These are phyloP conservation scores for Platichthys flesus DNA, from an alignment of 2,113 vertebrate genomes.

Conservation along the genomic window DNA sequence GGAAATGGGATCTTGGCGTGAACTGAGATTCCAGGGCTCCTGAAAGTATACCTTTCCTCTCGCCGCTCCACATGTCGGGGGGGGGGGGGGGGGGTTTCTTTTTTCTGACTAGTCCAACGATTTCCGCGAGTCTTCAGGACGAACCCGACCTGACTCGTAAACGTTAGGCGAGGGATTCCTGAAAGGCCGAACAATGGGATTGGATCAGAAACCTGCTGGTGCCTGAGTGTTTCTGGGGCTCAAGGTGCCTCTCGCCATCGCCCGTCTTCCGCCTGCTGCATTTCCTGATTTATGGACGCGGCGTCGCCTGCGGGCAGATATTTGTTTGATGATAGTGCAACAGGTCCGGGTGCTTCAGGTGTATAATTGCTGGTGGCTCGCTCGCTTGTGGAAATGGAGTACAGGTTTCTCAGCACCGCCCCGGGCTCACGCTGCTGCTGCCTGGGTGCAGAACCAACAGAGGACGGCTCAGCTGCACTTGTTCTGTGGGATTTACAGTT, in stretches of 20 bases:
- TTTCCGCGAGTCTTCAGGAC: constrained; percentile 28
- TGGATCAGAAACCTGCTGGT: not conserved
- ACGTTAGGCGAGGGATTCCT: constrained; percentile 36
- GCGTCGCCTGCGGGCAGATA: constrained; percentile 79
- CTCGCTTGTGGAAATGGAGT: constrained; percentile 80
- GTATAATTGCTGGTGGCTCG: constrained; percentile 84
- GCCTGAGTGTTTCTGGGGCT: constrained; percentile 27
- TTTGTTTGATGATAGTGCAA: constrained; percentile 85
- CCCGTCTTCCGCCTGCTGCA: constrained; percentile 46
- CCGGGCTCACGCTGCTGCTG: constrained; percentile 49
- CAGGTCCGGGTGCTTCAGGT: constrained; percentile 83
- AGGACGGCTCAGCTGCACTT: constrained; percentile 36
- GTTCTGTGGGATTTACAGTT: constrained; percentile 38
- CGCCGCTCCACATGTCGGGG: constrained; percentile 40
- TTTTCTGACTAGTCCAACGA: constrained; percentile 14
- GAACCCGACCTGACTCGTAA: constrained; percentile 53
- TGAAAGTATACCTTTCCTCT: constrained; percentile 77
- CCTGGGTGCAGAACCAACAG: constrained; percentile 23
- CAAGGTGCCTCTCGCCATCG: constrained; percentile 42
- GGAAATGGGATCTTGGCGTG: constrained; percentile 75
- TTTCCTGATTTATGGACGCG: constrained; percentile 79
- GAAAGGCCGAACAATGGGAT: constrained; percentile 31
- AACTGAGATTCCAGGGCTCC: constrained; percentile 78
- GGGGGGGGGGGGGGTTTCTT: constrained; percentile 41
- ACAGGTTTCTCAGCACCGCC: constrained; percentile 75